Evolutionary conservation across 2,888 invertebrate genomes (phyloP).

Genomic region (Notodonta ziczac): DNA sequence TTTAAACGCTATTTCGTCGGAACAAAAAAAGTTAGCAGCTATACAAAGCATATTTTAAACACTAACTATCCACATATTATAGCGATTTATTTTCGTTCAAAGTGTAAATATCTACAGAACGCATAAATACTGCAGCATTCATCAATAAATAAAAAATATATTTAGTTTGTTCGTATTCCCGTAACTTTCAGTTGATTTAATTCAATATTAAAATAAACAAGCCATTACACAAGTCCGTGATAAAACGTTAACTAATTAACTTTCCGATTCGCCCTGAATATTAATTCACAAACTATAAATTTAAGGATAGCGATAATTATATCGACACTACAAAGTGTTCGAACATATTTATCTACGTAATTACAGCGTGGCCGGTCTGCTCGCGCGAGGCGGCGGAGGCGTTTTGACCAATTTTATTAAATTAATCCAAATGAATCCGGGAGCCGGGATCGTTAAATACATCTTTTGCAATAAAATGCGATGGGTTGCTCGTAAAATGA

Average conservation of each 20-base stretch:
- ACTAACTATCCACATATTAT: no score
- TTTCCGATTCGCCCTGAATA: constrained; percentile 17
- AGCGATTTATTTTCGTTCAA: no score
- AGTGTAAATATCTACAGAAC: no score
- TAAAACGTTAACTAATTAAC: constrained; percentile 20
- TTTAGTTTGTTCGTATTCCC: no score
- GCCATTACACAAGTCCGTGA: constrained; percentile 11
- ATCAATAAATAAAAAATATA: no score
- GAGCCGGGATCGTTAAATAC: constrained; percentile 51
- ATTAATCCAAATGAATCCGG: constrained; percentile 71
- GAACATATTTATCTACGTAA: constrained; percentile 29
- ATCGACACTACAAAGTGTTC: constrained; percentile 27
- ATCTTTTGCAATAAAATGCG: constrained; percentile 61
- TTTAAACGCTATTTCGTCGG: neutral
- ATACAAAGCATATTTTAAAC: neutral
- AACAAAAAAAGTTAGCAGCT: neutral
- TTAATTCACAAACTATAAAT: constrained; percentile 41
- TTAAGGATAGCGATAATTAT: constrained; percentile 33
- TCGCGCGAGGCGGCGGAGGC: neutral
- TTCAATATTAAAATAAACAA: constrained; percentile 3
- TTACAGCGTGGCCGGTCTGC: constrained; percentile 18
- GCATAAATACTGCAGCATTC: no score
- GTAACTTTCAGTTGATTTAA: neutral
- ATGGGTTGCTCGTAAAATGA: constrained; percentile 58
- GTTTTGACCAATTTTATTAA: constrained; percentile 58